phyloP scores from a whole-genome alignment of 2,113 vertebrate species.

The Prunella himalayana region DNA sequence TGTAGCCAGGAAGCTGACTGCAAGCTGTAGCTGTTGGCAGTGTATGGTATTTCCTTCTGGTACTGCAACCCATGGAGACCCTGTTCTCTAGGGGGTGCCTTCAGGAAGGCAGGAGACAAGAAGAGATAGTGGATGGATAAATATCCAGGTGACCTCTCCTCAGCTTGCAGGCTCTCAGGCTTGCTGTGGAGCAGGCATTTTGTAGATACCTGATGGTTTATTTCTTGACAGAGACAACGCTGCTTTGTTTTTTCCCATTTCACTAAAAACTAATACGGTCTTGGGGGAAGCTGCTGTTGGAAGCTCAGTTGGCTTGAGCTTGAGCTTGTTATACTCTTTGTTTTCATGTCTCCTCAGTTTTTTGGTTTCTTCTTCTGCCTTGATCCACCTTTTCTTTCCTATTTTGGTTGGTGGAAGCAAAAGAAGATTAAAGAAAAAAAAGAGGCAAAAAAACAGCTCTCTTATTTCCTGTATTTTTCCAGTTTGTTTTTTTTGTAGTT shows the following conservation, averaged over 20 bases:
- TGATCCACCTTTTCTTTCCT: neutral
- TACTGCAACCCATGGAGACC: neutral
- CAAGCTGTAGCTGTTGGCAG: neutral
- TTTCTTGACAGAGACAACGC: neutral
- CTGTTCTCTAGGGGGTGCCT: no score
- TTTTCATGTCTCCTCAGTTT: neutral
- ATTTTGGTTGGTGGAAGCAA: neutral
- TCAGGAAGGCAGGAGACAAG: neutral
- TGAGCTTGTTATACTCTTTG: neutral
- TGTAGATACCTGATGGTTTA: neutral
- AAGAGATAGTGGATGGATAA: neutral
- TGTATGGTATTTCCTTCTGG: neutral
- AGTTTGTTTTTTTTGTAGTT: no score
- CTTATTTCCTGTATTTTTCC: neutral
- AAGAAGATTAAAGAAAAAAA: neutral
- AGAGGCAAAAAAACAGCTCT: neutral
- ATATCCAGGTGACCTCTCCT: neutral
- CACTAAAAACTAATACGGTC: accelerated
- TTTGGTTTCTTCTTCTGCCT: neutral
- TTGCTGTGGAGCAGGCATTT: neutral
- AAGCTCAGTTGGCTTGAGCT: neutral
- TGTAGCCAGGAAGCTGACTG: neutral
- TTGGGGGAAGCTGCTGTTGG: neutral
- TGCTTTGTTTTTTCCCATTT: neutral
- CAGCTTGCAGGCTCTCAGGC: neutral